phyloP scores from a whole-genome alignment of 2,113 vertebrate species.

The Garra rufa region DNA sequence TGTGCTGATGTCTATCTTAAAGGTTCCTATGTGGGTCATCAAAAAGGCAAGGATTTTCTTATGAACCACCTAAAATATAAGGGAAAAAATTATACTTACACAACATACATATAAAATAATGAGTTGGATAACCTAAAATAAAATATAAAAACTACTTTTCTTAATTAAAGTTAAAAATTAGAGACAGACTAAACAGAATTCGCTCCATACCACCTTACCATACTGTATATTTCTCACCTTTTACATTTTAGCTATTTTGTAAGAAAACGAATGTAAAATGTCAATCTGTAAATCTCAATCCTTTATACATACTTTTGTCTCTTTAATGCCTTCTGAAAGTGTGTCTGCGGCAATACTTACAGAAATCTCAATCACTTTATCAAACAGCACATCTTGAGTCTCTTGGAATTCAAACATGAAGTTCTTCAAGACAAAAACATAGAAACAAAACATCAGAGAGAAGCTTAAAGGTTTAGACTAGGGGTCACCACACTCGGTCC shows the following conservation, averaged over 20 bases:
- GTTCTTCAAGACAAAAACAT: constrained; percentile 78
- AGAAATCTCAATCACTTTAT: constrained; percentile 88
- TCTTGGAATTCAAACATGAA: constrained; percentile 94
- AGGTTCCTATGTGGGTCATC: constrained; percentile 84
- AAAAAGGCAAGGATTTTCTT: constrained; percentile 86
- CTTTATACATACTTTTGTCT: neutral
- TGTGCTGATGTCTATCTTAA: constrained; percentile 88
- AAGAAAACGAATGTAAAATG: too few relatives aligned
- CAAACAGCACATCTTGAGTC: constrained; percentile 81
- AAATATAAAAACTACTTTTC: neutral
- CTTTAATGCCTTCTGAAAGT: neutral
- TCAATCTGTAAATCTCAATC: too few relatives aligned
- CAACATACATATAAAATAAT: neutral
- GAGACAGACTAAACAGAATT: neutral
- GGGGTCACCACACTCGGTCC: too few relatives aligned
- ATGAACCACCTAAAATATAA: constrained; percentile 85
- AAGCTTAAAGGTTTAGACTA: neutral
- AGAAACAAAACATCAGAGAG: constrained; percentile 18
- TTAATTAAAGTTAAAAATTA: neutral
- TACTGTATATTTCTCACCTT: neutral
- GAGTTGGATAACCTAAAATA: neutral
- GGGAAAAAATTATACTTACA: neutral
- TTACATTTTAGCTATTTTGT: too few relatives aligned
- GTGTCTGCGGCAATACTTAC: constrained; percentile 69
- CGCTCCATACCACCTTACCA: neutral